phyloP scores from a whole-genome alignment of 2,113 vertebrate genomes.

The Neotoma lepida region DNA sequence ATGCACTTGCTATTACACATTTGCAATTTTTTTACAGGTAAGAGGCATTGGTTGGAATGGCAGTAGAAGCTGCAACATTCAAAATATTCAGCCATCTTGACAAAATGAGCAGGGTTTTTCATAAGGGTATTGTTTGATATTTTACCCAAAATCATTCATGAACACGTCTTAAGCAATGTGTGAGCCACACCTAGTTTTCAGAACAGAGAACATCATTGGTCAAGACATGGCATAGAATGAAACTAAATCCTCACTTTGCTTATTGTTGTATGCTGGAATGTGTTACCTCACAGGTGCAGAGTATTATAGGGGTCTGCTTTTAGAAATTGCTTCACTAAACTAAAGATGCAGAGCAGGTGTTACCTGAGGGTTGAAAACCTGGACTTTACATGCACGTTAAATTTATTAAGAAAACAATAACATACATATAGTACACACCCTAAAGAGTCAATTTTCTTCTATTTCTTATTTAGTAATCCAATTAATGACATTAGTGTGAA shows the following conservation, averaged over 20 bases:
- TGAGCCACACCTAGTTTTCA: neutral
- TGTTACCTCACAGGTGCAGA: neutral
- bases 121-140: neutral
- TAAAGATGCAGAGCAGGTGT: neutral
- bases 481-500: neutral
- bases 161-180: neutral
- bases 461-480: neutral
- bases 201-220: neutral
- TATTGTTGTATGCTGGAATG: neutral
- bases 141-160: neutral
- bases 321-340: neutral
- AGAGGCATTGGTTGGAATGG: neutral
- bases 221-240: neutral
- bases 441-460: neutral
- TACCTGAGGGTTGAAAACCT: neutral
- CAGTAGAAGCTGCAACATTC: neutral
- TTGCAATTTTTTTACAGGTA: neutral
- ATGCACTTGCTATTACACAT: neutral
- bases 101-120: neutral
- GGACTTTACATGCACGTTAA: neutral
- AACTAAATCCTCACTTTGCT: neutral
- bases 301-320: neutral
- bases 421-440: neutral
- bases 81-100: neutral
- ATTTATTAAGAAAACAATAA: neutral